Base-by-base conservation (phyloP, 2,888 invertebrate species). In the Oligia strigilis region DNA sequence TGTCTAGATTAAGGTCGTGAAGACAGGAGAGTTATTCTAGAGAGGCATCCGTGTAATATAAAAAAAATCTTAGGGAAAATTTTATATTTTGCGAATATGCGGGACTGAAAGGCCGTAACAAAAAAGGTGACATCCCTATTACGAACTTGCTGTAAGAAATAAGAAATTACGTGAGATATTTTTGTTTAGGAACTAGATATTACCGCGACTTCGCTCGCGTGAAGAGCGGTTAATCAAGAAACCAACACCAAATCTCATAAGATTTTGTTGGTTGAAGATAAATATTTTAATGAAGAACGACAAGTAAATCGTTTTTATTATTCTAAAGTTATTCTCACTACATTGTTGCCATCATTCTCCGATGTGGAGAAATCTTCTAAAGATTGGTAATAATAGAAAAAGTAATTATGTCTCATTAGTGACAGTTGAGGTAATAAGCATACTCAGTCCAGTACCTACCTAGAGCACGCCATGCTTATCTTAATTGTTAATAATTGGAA, bases 21-120 rank as follows among this genome's bases (percentile, higher is more conserved):
- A 70, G 8, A 70, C 29, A 70, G n/a, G 17, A 19, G 43, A 6
- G 23, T 65, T 79, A 71, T 65, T 43, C 17, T 66, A n/a, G n/a
- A 66, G 36, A 66, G 1, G 40, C 19, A 17, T 4, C 19, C 13
- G 70, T 0, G 55, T 55, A 55, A 64, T 36, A 55, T 43, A 14
- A 67, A 72, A 81, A 74, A 40, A 55, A 55, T 9, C 11, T 36
- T 13, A 2, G 36, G 17, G 29, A 69, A 64, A 76, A 69, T 23
- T 62, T 17, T 71, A 40, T 64, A 69, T 80, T 76, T 69, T 67
- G 36, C 46, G 40, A 80, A 46, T 46, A 46, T 62, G n/a, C 14
- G 46, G 55, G 23, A 40, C 40, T 58, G 55, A 23, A 23, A 58
- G 55, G 55, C 23, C 23, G 23, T 3, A 58, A 58, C 9, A 23